Percentiles rank a stretch among this genome's conserved stretches.
Evolutionary conservation across 1,140 invertebrate genomes (phyloP).

Genomic region (Propsilocerus akamusi): DNA sequence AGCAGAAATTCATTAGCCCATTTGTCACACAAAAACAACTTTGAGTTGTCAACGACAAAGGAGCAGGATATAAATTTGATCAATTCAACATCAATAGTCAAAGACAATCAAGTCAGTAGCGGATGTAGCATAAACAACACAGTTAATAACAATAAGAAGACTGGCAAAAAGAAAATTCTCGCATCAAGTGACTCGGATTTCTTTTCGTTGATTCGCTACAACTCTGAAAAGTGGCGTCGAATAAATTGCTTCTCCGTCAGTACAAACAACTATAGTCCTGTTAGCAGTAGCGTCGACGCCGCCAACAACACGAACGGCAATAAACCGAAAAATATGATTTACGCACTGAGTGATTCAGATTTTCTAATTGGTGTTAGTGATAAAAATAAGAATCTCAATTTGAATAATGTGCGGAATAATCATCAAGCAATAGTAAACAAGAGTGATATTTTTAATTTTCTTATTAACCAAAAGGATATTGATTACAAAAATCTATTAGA

Average conservation of each 20-base stretch:
- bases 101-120: conserved; percentile 1
- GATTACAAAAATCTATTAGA: conserved; percentile 1
- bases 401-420: background rate
- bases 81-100: background rate
- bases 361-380: conserved; percentile 16
- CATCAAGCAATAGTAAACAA: conserved; percentile 1
- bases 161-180: conserved; percentile 10
- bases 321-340: conserved; percentile 11
- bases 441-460: conserved; percentile 3
- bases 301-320: too few relatives aligned
- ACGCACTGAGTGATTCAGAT: conserved; percentile 21
- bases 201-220: conserved; percentile 8
- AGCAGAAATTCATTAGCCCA: background rate
- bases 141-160: conserved; percentile 5
- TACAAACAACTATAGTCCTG: conserved; percentile 8
- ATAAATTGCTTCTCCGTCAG: background rate
- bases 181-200: conserved; percentile 22
- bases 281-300: too few relatives aligned
- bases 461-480: background rate
- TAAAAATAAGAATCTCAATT: background rate
- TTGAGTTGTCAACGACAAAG: background rate
- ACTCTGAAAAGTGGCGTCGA: conserved; percentile 12
- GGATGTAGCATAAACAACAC: background rate
- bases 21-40: background rate
- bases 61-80: conserved; percentile 1